These are phyloP conservation scores for Eulemur coronatus DNA, from an alignment of 2,797 vertebrate genomes.

Conservation along the genomic window DNA sequence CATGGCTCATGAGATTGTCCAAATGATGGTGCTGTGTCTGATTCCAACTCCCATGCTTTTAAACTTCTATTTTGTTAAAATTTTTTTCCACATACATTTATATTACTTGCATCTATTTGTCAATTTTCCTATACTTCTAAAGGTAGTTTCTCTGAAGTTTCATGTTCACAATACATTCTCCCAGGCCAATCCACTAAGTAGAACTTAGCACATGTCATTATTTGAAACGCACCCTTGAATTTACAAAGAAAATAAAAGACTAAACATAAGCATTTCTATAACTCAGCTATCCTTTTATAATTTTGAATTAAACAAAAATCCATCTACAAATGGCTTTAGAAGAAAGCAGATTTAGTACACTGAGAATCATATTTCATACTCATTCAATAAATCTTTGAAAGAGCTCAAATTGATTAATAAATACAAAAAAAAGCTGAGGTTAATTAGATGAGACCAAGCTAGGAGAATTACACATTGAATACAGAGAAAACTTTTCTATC, in stretches of 20 bases:
- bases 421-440: neutral
- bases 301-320: neutral
- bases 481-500: neutral
- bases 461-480: neutral
- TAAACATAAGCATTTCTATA: neutral
- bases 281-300: neutral
- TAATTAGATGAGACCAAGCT: neutral
- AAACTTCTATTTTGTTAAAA: neutral
- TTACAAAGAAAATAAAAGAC: neutral
- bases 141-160: neutral
- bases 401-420: conserved; percentile 4
- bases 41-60: neutral
- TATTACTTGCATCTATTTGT: neutral
- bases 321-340: neutral
- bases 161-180: neutral
- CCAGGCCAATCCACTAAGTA: neutral
- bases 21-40: neutral
- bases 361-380: neutral
- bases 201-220: neutral
- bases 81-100: neutral
- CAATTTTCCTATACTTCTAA: neutral
- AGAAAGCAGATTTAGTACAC: neutral
- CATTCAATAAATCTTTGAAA: conserved; percentile 8
- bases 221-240: neutral
- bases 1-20: neutral